These are phyloP conservation scores for Subacronicta megacephala DNA, from an alignment of 2,888 invertebrate species.

Conservation along the genomic window DNA sequence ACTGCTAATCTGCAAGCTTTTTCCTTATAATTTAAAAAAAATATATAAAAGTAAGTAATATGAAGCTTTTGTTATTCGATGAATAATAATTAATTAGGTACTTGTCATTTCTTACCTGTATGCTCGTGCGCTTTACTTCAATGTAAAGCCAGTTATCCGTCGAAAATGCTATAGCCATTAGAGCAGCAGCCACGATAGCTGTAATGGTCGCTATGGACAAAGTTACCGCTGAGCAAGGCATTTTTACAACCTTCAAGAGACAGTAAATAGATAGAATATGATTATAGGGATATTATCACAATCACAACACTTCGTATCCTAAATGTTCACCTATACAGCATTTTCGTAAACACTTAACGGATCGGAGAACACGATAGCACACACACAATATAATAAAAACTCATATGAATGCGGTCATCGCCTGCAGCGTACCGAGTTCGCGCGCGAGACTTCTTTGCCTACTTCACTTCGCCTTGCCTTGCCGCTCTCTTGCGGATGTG, in stretches of 20 bases:
- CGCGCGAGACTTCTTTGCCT: constrained; percentile 87
- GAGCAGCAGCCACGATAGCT: constrained; percentile 97
- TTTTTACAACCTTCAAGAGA: constrained; percentile 88
- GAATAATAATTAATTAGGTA: constrained; percentile 9
- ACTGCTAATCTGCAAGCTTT: background rate
- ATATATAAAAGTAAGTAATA: constrained; percentile 27
- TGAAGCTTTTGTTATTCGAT: background rate
- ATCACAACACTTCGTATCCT: constrained; percentile 82
- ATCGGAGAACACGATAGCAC: constrained; percentile 86
- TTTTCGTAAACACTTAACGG: constrained; percentile 86
- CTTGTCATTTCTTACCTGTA: constrained; percentile 91
- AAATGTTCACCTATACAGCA: constrained; percentile 87
- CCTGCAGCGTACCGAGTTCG: constrained; percentile 87
- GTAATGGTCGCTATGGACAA: constrained; percentile 98
- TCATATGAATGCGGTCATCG: constrained; percentile 89
- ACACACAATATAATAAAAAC: constrained; percentile 85
- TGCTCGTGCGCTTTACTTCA: constrained; percentile 96
- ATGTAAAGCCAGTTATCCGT: constrained; percentile 99
- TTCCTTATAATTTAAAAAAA: constrained; percentile 2
- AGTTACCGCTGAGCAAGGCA: constrained; percentile 98
- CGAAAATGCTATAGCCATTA: constrained; percentile 97
- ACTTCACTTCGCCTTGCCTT: constrained; percentile 79
- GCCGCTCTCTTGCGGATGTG: constrained; percentile 89
- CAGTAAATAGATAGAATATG: constrained; percentile 72
- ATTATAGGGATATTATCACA: constrained; percentile 75